These are phyloP conservation scores for Antheraea yamamai DNA, from an alignment of 2,888 invertebrate genomes.

Conservation along the genomic window DNA sequence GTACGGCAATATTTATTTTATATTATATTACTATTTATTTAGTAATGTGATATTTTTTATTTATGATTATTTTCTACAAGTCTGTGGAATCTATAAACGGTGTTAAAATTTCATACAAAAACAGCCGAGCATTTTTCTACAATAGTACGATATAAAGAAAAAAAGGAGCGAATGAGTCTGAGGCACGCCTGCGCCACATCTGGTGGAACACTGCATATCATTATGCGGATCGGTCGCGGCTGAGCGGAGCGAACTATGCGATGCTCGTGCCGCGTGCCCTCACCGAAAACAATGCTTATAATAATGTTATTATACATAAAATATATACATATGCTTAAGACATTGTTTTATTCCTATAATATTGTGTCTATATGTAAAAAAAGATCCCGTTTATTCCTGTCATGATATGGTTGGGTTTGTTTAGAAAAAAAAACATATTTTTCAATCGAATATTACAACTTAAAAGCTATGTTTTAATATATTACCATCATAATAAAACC, in stretches of 20 bases:
- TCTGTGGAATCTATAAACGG: neutral
- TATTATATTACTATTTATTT: too few species aligned
- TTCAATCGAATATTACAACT: too few species aligned
- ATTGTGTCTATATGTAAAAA: neutral
- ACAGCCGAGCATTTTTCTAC: constrained; percentile 36
- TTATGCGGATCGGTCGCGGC: constrained; percentile 73
- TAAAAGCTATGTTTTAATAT: too few species aligned
- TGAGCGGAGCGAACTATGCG: constrained; percentile 50
- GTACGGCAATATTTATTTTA: neutral
- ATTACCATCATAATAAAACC: too few species aligned
- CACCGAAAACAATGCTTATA: constrained; percentile 53
- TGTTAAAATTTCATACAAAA: constrained; percentile 16
- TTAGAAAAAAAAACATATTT: neutral
- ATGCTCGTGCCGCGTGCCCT: constrained; percentile 46
- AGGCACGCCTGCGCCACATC: constrained; percentile 79
- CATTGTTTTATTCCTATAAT: neutral
- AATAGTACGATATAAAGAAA: constrained; percentile 38
- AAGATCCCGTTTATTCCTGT: neutral
- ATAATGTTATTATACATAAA: constrained; percentile 45
- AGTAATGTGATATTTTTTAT: neutral
- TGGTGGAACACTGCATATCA: constrained; percentile 77
- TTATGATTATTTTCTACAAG: neutral
- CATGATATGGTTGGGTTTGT: neutral
- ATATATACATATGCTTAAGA: constrained; percentile 18
- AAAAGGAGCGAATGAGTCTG: constrained; percentile 64